Percentiles rank a stretch among this genome's conserved stretches.
These are phyloP conservation scores for Lepus townsendii DNA, from an alignment of 2,797 vertebrate species.

Conservation along the genomic window DNA sequence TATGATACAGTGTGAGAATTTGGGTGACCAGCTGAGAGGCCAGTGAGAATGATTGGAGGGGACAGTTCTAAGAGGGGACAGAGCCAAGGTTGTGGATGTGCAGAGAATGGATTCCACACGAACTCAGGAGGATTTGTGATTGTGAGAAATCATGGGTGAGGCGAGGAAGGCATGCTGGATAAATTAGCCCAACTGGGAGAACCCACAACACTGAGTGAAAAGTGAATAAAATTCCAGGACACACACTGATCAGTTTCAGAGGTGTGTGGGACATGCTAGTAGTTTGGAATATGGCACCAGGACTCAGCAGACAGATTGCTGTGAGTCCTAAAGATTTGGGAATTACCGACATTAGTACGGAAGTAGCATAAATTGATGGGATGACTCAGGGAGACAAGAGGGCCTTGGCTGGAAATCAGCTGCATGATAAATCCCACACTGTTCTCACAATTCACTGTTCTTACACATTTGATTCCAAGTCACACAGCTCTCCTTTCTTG, in stretches of 20 bases:
- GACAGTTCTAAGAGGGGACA: neutral
- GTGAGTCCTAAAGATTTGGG: neutral
- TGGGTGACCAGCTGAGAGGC: neutral
- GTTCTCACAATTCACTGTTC: neutral
- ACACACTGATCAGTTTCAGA: neutral
- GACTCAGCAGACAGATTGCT: neutral
- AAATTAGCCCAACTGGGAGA: neutral
- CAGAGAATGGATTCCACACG: neutral
- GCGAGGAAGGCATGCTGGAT: neutral
- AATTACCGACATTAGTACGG: neutral
- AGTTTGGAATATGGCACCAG: neutral
- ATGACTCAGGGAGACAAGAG: neutral
- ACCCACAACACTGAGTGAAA: neutral
- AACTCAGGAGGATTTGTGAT: fast-evolving
- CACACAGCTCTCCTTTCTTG: neutral
- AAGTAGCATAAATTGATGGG: neutral
- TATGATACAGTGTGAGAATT: neutral
- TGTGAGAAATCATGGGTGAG: neutral
- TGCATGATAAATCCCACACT: neutral
- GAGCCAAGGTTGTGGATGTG: neutral
- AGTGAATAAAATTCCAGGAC: neutral
- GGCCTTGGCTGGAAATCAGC: neutral
- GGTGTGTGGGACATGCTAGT: neutral
- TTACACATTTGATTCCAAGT: neutral
- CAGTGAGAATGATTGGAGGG: neutral